A percentile compares a stretch with the other conserved stretches of the same genome.
phyloP scores from a whole-genome alignment of 92 coral and sea anemone species.

The Parazoanthus atlanticus region DNA sequence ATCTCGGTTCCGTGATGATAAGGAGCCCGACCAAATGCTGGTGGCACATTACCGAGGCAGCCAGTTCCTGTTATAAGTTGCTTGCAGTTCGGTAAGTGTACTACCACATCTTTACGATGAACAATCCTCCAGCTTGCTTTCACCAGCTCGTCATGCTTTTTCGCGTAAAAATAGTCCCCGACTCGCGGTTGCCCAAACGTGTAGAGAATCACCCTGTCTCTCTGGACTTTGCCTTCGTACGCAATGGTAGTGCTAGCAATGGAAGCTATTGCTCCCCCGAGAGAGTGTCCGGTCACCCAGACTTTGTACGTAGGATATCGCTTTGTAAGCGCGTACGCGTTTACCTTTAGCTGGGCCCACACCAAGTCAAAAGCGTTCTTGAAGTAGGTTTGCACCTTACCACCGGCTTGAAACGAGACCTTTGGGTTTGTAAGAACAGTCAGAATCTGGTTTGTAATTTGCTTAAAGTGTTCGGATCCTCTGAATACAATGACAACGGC shows the following conservation, averaged over 20 bases:
- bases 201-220: not conserved
- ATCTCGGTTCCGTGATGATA: slow-evolving; percentile 56
- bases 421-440: too few species aligned
- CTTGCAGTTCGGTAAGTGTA: slow-evolving; percentile 45
- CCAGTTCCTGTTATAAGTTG: not conserved
- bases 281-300: slow-evolving; percentile 58
- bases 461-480: too few species aligned
- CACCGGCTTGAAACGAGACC: too few species aligned
- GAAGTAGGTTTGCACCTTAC: too few species aligned
- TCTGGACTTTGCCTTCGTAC: slow-evolving; percentile 6
- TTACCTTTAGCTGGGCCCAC: too few species aligned
- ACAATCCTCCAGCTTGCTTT: slow-evolving; percentile 48
- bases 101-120: slow-evolving; percentile 34
- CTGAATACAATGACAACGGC: too few species aligned
- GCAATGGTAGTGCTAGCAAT: slow-evolving; percentile 45
- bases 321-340: not conserved
- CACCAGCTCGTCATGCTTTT: slow-evolving; percentile 44
- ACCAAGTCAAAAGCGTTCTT: too few species aligned
- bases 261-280: slow-evolving; percentile 55
- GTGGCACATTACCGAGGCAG: slow-evolving; percentile 8
- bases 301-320: slow-evolving; percentile 41
- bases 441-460: too few species aligned
- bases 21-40: slow-evolving; percentile 32
- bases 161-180: slow-evolving; percentile 43
- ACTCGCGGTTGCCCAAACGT: too few species aligned